Base-by-base conservation (phyloP, 2,113 vertebrate species). In the Lophius piscatorius region DNA sequence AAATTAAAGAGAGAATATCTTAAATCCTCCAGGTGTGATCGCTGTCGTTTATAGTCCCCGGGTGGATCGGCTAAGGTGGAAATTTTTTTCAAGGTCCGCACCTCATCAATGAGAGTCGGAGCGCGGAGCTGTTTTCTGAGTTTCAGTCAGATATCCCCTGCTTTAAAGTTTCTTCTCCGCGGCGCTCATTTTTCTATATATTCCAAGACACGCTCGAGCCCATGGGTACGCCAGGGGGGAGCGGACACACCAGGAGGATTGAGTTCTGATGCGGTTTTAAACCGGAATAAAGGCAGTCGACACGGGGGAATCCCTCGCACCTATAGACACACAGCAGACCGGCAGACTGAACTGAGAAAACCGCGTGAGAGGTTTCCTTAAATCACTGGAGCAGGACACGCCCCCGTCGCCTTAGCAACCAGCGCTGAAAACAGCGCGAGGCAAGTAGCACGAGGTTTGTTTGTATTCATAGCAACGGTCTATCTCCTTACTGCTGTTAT, bases 331-430 rank as follows among this genome's bases (percentile, higher is more conserved):
- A 84, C 86, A 81, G 83, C 36, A 70, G 67, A 76, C 66, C 85
- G 81, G 82, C 80, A 77, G 82, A 70, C 74, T 82, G 76, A 64
- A 74, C 62, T 86, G 86, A 76, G 89, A 72, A 63, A 54, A 56
- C 29, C 67, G 71, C 70, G 68, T 48, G 77, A 82, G 71, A 33
- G 72, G 78, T 88, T 81, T 70, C 85, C 80, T 91, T 94, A 92
- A 94, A 92, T 87, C 88, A 50, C 62, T 52, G 78, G 84, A 60
- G 28, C 71, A 48, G 86, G 84, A 77, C 80, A 87, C 90, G 84
- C 90, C 89, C 61, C 28, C 70, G 92, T 94, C 83, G 88, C 90
- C 38, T 14, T 65, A 13, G 91, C 91, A 91, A 94, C 92, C 38
- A 26, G 49, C 34, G 2, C 70, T 33, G 62, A 61, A 88, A 89